A percentile compares a stretch with the other conserved stretches of the same genome.
Evolutionary conservation across 2,888 invertebrate species (phyloP).

Genomic region (Melieria omissa): DNA sequence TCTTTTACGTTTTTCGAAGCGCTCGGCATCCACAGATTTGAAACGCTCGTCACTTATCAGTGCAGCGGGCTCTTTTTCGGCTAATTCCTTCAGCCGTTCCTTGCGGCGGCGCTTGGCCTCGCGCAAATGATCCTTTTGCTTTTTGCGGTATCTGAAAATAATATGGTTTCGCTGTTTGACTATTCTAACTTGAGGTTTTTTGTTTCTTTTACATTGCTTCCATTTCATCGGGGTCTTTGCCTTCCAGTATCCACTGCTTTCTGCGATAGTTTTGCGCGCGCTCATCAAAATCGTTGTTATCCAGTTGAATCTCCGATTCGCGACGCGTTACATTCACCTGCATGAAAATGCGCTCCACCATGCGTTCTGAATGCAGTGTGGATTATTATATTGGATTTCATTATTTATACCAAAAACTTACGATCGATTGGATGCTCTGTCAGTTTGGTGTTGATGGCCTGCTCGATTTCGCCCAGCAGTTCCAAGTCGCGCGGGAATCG

Average conservation of each 20-base stretch:
- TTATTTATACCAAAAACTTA: constrained; percentile 61
- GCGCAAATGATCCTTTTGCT: constrained; percentile 61
- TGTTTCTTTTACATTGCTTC: constrained; percentile 70
- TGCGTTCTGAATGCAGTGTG: constrained; percentile 72
- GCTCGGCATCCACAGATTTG: constrained; percentile 53
- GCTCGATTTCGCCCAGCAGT: constrained; percentile 86
- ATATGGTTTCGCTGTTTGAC: background rate
- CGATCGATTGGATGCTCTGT: constrained; percentile 85
- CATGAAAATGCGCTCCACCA: constrained; percentile 89
- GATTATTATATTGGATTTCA: background rate
- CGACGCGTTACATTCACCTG: constrained; percentile 93
- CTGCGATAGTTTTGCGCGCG: constrained; percentile 85
- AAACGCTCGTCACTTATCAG: constrained; percentile 63
- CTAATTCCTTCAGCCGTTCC: constrained; percentile 49
- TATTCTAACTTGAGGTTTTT: too few species aligned
- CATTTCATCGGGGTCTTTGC: constrained; percentile 83
- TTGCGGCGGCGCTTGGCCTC: constrained; percentile 59
- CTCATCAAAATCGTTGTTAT: constrained; percentile 92
- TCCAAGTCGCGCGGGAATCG: constrained; percentile 89
- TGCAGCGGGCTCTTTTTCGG: constrained; percentile 45
- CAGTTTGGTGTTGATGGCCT: constrained; percentile 84
- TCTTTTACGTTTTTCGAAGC: constrained; percentile 55
- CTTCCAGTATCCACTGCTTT: constrained; percentile 88
- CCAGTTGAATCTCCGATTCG: constrained; percentile 91
- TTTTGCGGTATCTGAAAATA: constrained; percentile 56